These are phyloP conservation scores for Cephalopholis sonnerati DNA, from an alignment of 2,113 vertebrate species.

Conservation along the genomic window DNA sequence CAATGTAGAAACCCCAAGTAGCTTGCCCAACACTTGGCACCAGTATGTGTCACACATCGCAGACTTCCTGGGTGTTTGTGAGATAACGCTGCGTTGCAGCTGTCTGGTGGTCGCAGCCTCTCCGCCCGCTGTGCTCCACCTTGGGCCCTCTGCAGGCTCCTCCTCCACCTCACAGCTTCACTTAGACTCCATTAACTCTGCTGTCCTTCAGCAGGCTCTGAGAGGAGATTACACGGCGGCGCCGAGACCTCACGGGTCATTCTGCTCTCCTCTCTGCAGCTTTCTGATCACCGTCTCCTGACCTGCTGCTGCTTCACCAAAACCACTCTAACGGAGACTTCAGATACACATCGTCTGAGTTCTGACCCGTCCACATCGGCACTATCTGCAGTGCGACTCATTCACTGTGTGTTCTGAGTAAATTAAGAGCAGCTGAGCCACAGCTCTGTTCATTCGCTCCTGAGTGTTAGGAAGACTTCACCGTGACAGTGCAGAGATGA, in stretches of 20 bases:
- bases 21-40: too few species aligned
- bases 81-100: not conserved
- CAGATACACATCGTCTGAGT: constrained; percentile 43
- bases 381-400: not conserved
- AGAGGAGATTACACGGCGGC: constrained; percentile 34
- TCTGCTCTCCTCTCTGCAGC: constrained; percentile 10
- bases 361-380: constrained; percentile 4
- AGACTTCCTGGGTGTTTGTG: not conserved
- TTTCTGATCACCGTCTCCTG: constrained; percentile 1
- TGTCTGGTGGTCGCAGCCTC: not conserved
- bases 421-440: constrained; percentile 9
- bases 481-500: not conserved
- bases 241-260: constrained; percentile 12
- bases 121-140: not conserved
- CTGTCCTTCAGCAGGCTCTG: constrained; percentile 51
- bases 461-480: not conserved
- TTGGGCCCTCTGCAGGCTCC: not conserved
- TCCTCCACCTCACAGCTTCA: constrained; percentile 23
- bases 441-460: not conserved
- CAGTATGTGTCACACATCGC: too few species aligned
- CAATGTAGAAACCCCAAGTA: too few species aligned
- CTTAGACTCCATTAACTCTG: constrained; percentile 52
- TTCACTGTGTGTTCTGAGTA: constrained; percentile 2
- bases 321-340: not conserved
- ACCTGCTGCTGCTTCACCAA: constrained; percentile 17